A percentile compares a stretch with the other conserved stretches of the same genome.
phyloP scores from a whole-genome alignment of 2,888 invertebrate species.

The Griposia aprilina region DNA sequence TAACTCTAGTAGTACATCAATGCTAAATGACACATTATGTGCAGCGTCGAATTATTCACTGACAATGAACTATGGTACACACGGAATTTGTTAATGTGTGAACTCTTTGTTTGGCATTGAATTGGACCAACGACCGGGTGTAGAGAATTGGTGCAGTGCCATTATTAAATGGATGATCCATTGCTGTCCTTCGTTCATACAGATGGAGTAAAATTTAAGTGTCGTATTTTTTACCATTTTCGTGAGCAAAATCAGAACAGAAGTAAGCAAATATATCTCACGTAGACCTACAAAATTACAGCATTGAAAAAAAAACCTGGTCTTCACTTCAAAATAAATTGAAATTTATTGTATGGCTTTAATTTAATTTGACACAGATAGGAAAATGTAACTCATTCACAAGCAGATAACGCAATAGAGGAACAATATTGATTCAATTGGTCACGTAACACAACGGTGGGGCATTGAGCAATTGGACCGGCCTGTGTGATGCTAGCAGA shows the following conservation, averaged over 20 bases:
- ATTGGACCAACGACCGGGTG: conserved; percentile 23
- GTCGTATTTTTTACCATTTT: too few species aligned
- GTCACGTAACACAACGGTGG: conserved; percentile 69
- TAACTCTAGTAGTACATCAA: conserved; percentile 71
- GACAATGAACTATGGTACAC: conserved; percentile 60
- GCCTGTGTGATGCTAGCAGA: conserved; percentile 55
- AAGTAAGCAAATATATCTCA: not conserved
- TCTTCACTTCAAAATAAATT: conserved; percentile 48
- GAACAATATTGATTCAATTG: conserved; percentile 78
- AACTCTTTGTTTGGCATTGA: conserved; percentile 38
- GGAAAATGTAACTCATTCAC: conserved; percentile 67
- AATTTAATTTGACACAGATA: conserved; percentile 65
- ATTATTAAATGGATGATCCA: conserved; percentile 13
- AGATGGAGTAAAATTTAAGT: not conserved
- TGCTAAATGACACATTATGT: conserved; percentile 76
- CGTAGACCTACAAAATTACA: not conserved
- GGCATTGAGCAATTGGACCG: conserved; percentile 69
- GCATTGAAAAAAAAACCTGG: not conserved
- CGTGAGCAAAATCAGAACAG: not conserved
- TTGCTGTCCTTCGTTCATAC: not conserved
- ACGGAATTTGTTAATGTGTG: conserved; percentile 31
- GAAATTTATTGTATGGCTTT: conserved; percentile 56
- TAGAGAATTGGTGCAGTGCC: conserved; percentile 22
- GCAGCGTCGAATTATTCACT: conserved; percentile 66
- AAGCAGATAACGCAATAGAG: conserved; percentile 71